Percentiles rank a stretch among this genome's conserved stretches.
These are phyloP conservation scores for Sarcophaga caerulescens DNA, from an alignment of 2,888 invertebrate species.

Conservation along the genomic window DNA sequence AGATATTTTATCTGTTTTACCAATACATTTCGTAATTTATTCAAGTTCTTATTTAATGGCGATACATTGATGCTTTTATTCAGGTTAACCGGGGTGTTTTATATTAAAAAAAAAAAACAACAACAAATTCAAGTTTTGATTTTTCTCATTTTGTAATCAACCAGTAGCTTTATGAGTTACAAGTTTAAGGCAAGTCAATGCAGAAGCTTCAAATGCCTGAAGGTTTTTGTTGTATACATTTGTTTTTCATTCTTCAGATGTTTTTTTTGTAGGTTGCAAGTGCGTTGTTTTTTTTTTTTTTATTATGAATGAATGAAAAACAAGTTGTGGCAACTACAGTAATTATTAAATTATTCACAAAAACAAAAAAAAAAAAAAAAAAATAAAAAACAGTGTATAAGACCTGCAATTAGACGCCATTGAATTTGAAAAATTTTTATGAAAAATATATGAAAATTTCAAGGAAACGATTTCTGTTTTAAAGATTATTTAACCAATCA, in stretches of 20 bases:
- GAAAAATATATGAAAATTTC: neutral
- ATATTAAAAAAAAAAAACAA: neutral
- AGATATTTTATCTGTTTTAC: too few relatives aligned
- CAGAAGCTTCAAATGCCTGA: conserved; percentile 61
- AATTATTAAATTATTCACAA: conserved; percentile 37
- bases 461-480: neutral
- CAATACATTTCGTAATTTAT: too few relatives aligned
- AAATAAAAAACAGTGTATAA: conserved; percentile 46
- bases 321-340: conserved; percentile 45
- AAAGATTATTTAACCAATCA: neutral
- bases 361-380: too few relatives aligned
- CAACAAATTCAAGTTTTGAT: conserved; percentile 36
- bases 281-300: neutral
- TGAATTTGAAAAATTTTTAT: conserved; percentile 43
- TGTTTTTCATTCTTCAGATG: conserved; percentile 1
- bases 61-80: neutral
- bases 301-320: conserved; percentile 27
- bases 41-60: too few relatives aligned
- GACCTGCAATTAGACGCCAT: conserved; percentile 66
- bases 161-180: conserved; percentile 64
- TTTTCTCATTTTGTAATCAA: conserved; percentile 56
- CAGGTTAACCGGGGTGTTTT: conserved; percentile 13
- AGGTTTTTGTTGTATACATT: conserved; percentile 33
- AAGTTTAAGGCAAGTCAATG: conserved; percentile 62
- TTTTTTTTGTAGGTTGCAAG: conserved; percentile 10